Evolutionary conservation across 2,113 vertebrate species (phyloP).

Genomic region (Lagopus leucura): DNA sequence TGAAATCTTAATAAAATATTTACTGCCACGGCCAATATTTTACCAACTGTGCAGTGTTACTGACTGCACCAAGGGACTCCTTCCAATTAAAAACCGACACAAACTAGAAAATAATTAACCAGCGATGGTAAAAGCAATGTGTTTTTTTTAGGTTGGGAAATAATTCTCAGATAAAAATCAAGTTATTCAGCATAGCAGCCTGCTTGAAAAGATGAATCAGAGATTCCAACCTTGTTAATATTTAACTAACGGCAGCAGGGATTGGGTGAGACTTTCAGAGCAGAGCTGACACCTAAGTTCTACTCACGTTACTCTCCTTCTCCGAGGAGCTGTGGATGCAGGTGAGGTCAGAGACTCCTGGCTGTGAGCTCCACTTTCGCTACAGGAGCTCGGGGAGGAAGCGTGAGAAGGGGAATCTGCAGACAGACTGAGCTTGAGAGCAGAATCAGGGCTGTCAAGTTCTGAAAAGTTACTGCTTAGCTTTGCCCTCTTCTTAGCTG

Average conservation of each 20-base stretch:
- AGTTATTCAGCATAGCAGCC: background rate
- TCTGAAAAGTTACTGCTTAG: slow-evolving; percentile 80
- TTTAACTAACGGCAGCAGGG: background rate
- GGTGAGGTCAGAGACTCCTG: slow-evolving; percentile 78
- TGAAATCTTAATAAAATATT: slow-evolving; percentile 24
- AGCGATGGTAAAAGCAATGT: background rate
- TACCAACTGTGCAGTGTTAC: background rate
- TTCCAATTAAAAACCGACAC: background rate
- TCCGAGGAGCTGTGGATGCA: slow-evolving; percentile 61
- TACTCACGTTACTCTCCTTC: slow-evolving; percentile 76
- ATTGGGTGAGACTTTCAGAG: accelerated
- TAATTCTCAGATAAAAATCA: accelerated
- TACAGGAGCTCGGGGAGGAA: slow-evolving; percentile 81
- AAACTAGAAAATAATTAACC: background rate
- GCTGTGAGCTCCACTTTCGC: slow-evolving; percentile 86
- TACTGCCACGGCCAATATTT: background rate
- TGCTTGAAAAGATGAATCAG: accelerated
- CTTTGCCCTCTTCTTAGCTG: slow-evolving; percentile 92
- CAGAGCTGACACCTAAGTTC: accelerated
- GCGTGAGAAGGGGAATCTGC: slow-evolving; percentile 76
- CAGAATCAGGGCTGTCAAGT: slow-evolving; percentile 86
- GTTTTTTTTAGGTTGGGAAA: background rate
- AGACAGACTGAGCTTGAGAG: slow-evolving; percentile 75
- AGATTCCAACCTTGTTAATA: accelerated
- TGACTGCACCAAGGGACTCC: background rate